Conservation (phyloP, 2,888 invertebrate genomes). For the Cosmorhoe ocellata region DNA sequence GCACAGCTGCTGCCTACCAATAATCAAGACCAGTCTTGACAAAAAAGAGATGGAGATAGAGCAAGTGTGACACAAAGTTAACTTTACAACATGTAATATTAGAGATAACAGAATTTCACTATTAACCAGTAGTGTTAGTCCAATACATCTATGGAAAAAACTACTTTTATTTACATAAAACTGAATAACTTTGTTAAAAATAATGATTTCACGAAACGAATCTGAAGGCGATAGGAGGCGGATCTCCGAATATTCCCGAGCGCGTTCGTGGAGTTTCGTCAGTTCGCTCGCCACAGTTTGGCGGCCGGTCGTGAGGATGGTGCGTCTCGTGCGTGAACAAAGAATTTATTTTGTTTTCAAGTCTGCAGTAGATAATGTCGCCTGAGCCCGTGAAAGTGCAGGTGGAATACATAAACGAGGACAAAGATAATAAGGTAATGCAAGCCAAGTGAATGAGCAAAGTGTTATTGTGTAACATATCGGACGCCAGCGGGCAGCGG, state of each 20-base stretch:
- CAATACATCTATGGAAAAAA: neutral
- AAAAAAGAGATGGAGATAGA: conserved; percentile 68
- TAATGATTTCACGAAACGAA: conserved; percentile 48
- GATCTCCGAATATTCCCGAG: conserved; percentile 76
- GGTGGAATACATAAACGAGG: conserved; percentile 78
- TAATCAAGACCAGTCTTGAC: conserved; percentile 77
- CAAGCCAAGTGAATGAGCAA: conserved; percentile 59
- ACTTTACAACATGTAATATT: conserved; percentile 14
- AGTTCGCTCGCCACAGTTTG: conserved; percentile 79
- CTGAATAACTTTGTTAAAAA: conserved; percentile 32
- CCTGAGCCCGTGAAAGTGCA: conserved; percentile 76
- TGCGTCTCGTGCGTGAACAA: conserved; percentile 75
- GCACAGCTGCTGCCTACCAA: conserved; percentile 84
- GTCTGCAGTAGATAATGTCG: conserved; percentile 79
- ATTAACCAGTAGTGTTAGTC: neutral
- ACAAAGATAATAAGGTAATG: conserved; percentile 75
- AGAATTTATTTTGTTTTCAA: conserved; percentile 70
- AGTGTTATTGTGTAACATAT: conserved; percentile 77
- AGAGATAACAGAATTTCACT: neutral
- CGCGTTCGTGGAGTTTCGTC: conserved; percentile 60
- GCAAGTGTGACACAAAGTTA: conserved; percentile 37
- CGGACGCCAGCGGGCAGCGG: conserved; percentile 79
- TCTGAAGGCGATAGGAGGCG: conserved; percentile 79
- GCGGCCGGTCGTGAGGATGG: conserved; percentile 81
- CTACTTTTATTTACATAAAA: neutral